A percentile compares a stretch with the other conserved stretches of the same genome.
These are phyloP conservation scores for Astyanax mexicanus DNA, from an alignment of 2,797 vertebrate genomes.

Conservation along the genomic window DNA sequence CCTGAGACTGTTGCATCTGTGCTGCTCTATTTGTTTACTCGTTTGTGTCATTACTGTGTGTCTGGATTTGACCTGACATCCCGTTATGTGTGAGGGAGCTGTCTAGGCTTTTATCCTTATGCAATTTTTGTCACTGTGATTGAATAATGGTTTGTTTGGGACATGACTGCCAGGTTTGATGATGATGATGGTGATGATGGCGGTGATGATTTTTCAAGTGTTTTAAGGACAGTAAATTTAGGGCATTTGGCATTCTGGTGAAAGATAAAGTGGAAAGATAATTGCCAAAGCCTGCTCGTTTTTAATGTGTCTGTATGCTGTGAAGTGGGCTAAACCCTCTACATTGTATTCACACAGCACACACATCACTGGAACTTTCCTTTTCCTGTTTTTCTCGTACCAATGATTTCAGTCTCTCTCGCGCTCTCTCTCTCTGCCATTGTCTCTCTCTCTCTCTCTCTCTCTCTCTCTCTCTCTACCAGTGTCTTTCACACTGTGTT, in stretches of 20 bases:
- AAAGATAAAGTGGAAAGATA: neutral
- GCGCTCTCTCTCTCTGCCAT: conserved; percentile 3
- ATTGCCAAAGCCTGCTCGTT: neutral
- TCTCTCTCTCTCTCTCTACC: neutral
- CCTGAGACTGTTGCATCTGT: conserved; percentile 20
- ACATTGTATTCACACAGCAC: neutral
- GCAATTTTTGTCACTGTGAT: neutral
- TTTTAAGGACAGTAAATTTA: neutral
- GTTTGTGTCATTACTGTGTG: conserved; percentile 22
- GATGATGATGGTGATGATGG: neutral
- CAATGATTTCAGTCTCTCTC: conserved; percentile 2
- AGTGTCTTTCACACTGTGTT: neutral
- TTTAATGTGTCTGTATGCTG: neutral
- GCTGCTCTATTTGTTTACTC: conserved; percentile 17
- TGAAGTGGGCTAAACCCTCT: neutral
- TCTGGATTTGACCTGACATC: conserved; percentile 28
- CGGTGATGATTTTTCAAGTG: neutral
- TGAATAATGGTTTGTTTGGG: neutral
- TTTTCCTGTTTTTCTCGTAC: conserved; percentile 49
- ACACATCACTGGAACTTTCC: conserved; percentile 35
- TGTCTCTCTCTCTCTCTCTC: neutral
- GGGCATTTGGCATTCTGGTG: neutral
- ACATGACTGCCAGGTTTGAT: neutral
- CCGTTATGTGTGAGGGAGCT: conserved; percentile 11
- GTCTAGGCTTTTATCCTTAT: conserved; percentile 9